These are phyloP conservation scores for Ifrita kowaldi DNA, from an alignment of 2,113 vertebrate genomes.

Conservation along the genomic window DNA sequence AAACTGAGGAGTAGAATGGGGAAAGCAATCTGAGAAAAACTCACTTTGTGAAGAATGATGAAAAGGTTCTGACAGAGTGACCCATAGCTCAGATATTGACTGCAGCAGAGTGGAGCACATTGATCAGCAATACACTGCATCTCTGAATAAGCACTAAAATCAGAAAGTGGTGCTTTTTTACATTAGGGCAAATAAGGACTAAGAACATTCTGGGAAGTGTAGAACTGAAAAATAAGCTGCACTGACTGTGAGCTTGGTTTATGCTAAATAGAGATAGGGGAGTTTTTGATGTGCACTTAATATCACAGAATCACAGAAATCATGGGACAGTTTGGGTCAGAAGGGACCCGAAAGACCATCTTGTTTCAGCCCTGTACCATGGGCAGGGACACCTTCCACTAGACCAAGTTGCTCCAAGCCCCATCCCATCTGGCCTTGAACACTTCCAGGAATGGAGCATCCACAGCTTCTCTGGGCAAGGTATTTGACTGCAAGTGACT, in stretches of 20 bases:
- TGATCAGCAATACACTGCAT: background rate
- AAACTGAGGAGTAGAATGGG: background rate
- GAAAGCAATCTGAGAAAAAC: background rate
- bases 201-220: background rate
- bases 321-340: background rate
- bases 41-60: background rate
- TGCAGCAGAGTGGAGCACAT: background rate
- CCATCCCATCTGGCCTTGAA: background rate
- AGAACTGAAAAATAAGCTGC: background rate
- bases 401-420: background rate
- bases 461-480: background rate
- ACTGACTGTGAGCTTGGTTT: background rate
- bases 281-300: background rate
- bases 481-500: background rate
- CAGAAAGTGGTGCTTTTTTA: background rate
- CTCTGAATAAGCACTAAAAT: background rate
- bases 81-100: background rate
- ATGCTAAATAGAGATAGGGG: background rate
- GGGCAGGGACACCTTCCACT: background rate
- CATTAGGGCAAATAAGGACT: background rate
- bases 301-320: background rate
- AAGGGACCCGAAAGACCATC: background rate
- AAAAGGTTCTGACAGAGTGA: background rate
- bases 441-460: background rate
- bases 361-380: rapidly evolving